phyloP scores from a whole-genome alignment of 2,888 invertebrate species.

The Calliopum simillimum region DNA sequence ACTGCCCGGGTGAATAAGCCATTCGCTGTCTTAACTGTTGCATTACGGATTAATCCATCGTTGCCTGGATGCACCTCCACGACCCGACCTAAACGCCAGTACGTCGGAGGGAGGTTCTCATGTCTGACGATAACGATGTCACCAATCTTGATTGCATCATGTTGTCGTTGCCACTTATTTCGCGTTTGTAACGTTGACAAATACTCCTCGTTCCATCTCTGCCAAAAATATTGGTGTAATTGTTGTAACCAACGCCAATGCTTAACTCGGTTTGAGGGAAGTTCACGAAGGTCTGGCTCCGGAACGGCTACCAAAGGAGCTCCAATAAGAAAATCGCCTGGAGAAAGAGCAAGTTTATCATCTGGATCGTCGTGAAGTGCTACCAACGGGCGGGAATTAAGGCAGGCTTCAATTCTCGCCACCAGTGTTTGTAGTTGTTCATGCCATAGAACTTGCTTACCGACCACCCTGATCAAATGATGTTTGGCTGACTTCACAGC shows the following conservation, averaged over 20 bases:
- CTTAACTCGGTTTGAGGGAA: conserved; percentile 36
- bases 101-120: conserved; percentile 27
- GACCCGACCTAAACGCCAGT: conserved; percentile 42
- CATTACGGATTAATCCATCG: conserved; percentile 1
- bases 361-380: too few species aligned
- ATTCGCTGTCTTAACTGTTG: conserved; percentile 2
- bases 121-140: conserved; percentile 33
- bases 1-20: conserved; percentile 2
- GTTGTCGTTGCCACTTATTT: conserved; percentile 39
- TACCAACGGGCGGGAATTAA: not conserved
- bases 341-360: too few species aligned
- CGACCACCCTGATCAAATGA: conserved; percentile 27
- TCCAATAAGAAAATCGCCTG: too few species aligned
- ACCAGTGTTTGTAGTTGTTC: conserved; percentile 18
- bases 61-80: conserved; percentile 5
- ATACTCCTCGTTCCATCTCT: conserved; percentile 34
- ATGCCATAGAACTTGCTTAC: too few species aligned
- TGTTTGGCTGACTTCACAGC: conserved; percentile 34
- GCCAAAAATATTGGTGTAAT: conserved; percentile 38
- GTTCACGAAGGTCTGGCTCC: conserved; percentile 37
- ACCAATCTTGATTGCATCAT: conserved; percentile 11
- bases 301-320: too few species aligned
- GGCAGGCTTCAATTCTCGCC: not conserved
- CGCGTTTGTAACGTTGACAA: conserved; percentile 42
- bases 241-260: conserved; percentile 49